A percentile compares a stretch with the other conserved stretches of the same genome.
phyloP scores from a whole-genome alignment of 2,797 vertebrate genomes.

The Galago senegalensis region DNA sequence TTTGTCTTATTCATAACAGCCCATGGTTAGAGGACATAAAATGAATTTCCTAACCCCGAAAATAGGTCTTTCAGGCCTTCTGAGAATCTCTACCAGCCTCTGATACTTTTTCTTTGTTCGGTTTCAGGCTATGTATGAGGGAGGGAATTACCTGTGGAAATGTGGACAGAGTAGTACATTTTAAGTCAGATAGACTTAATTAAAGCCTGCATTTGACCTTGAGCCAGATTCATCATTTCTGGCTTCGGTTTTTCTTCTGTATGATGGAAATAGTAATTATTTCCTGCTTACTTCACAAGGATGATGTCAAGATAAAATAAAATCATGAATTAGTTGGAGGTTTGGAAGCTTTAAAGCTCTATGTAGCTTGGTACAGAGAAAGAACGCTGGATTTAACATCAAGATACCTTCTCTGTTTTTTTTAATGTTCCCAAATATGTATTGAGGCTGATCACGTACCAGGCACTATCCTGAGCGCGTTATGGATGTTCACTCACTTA shows the following conservation, averaged over 20 bases:
- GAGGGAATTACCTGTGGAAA: neutral
- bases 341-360: neutral
- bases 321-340: neutral
- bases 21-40: neutral
- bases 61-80: neutral
- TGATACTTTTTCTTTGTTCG: neutral
- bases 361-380: neutral
- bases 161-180: neutral
- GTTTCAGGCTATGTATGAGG: neutral
- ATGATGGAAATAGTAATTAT: neutral
- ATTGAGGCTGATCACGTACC: neutral
- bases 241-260: neutral
- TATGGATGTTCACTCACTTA: neutral
- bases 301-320: slow-evolving; percentile 3
- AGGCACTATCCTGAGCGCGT: neutral
- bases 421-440: neutral
- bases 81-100: neutral
- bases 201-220: neutral
- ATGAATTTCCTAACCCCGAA: slow-evolving; percentile 5
- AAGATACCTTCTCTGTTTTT: neutral
- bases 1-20: neutral
- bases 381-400: neutral
- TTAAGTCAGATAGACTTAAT: neutral
- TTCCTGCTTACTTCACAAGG: neutral
- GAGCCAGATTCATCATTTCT: neutral